Evolutionary conservation across 2,113 vertebrate species (phyloP), one percentile per base, ranked within the genome.

Genomic region (Datnioides undecimradiatus): DNA sequence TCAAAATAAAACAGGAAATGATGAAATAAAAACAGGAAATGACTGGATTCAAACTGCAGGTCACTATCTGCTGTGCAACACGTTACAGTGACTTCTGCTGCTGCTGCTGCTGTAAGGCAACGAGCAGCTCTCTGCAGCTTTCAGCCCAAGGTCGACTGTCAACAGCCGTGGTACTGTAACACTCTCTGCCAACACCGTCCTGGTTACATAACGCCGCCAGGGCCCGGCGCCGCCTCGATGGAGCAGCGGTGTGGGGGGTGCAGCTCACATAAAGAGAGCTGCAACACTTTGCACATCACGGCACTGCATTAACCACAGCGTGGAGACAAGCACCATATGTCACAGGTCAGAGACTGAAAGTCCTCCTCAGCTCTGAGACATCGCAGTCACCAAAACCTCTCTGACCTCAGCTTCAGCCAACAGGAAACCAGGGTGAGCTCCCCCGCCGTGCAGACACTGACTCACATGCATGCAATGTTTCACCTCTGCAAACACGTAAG

Each of bases 41-140:
- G n/a, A n/a, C n/a, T n/a, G n/a, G n/a, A n/a, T n/a, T n/a, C n/a
- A n/a, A n/a, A n/a, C n/a, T n/a, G n/a, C n/a, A n/a, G n/a, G n/a
- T n/a, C n/a, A n/a, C n/a, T n/a, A n/a, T n/a, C n/a, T n/a, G n/a
- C n/a, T n/a, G n/a, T n/a, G n/a, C n/a, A n/a, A n/a, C n/a, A n/a
- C n/a, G n/a, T n/a, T n/a, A n/a, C n/a, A n/a, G n/a, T n/a, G n/a
- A n/a, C 5, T 2, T 23, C 38, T 16, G 69, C 41, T 36, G 65
- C 58, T 79, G 70, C 79, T 63, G 79, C 77, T 66, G 77, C 59
- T 45, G 31, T n/a, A 60, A 62, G 31, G 16, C 33, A 74, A 69
- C 64, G 3, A 46, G 46, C 57, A 55, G 65, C 64, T 38, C 75
- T 69, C 70, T 55, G 79, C 79, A 74, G 64, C 38, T n/a, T 48